These are phyloP conservation scores for Xanthia icteritia DNA, from an alignment of 2,888 invertebrate genomes.

Conservation along the genomic window DNA sequence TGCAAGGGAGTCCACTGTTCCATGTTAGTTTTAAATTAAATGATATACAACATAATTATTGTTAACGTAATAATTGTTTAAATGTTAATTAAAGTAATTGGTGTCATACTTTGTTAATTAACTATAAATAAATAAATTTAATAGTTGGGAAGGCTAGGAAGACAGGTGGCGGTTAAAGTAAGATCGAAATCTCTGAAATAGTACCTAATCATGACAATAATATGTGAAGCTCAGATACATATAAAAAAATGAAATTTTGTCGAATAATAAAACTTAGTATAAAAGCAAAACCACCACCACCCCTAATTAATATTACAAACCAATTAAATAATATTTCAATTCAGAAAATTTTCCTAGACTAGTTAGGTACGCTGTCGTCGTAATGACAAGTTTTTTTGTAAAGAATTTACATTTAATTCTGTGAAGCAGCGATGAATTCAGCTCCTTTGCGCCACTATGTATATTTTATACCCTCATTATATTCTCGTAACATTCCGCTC, in stretches of 20 bases:
- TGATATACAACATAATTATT: no score
- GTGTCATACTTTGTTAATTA: background rate
- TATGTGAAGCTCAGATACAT: background rate
- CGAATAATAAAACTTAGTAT: background rate
- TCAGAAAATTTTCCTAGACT: background rate
- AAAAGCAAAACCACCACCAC: background rate
- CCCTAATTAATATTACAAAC: conserved; percentile 9
- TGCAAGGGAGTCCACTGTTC: no score
- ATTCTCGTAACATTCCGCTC: conserved; percentile 47
- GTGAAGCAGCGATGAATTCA: conserved; percentile 25
- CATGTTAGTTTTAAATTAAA: no score
- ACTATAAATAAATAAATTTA: background rate
- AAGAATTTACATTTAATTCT: conserved; percentile 38
- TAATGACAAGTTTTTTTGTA: conserved; percentile 25
- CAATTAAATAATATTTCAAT: conserved; percentile 9
- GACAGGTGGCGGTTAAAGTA: background rate
- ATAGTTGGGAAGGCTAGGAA: background rate
- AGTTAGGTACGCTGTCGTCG: background rate
- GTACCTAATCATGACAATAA: no score
- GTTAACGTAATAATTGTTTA: no score
- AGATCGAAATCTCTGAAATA: background rate
- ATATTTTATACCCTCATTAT: conserved; percentile 53
- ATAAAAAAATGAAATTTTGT: background rate
- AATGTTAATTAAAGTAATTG: no score
- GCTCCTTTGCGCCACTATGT: conserved; percentile 35